phyloP scores from a whole-genome alignment of 1,140 invertebrate genomes.

The Heliconius hermathena region DNA sequence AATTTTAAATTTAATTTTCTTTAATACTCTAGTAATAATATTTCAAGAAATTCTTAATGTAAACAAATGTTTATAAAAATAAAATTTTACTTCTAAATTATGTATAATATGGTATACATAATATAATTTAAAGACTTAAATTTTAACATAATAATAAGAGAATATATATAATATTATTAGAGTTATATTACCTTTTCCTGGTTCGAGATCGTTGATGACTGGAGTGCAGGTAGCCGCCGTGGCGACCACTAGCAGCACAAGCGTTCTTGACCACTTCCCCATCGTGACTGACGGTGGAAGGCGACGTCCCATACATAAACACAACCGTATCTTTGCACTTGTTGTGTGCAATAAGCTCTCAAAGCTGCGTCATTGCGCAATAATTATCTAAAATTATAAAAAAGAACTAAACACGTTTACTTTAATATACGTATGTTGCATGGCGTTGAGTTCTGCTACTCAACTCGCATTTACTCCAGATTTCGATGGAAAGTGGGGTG shows the following conservation, averaged over 20 bases:
- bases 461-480: too few relatives aligned
- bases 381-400: not conserved
- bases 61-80: too few relatives aligned
- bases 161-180: not conserved
- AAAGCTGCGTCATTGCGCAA: constrained; percentile 18
- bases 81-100: too few relatives aligned
- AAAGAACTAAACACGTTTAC: not conserved
- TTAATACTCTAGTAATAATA: too few relatives aligned
- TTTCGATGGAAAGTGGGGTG: too few relatives aligned
- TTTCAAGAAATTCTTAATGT: too few relatives aligned
- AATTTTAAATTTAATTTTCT: too few relatives aligned
- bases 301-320: constrained; percentile 37
- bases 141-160: not conserved
- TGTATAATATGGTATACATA: too few relatives aligned
- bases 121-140: not conserved
- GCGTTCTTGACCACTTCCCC: constrained; percentile 52
- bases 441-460: too few relatives aligned
- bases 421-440: too few relatives aligned
- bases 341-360: constrained; percentile 33
- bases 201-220: constrained; percentile 63
- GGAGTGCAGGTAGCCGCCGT: constrained; percentile 52
- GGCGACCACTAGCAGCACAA: constrained; percentile 53
- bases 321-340: constrained; percentile 54
- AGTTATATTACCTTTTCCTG: constrained; percentile 56
- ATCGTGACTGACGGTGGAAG: constrained; percentile 61